Percentiles rank a stretch among this genome's conserved stretches.
Conservation (phyloP, 2,888 invertebrate genomes). For the Andrena dorsata region DNA sequence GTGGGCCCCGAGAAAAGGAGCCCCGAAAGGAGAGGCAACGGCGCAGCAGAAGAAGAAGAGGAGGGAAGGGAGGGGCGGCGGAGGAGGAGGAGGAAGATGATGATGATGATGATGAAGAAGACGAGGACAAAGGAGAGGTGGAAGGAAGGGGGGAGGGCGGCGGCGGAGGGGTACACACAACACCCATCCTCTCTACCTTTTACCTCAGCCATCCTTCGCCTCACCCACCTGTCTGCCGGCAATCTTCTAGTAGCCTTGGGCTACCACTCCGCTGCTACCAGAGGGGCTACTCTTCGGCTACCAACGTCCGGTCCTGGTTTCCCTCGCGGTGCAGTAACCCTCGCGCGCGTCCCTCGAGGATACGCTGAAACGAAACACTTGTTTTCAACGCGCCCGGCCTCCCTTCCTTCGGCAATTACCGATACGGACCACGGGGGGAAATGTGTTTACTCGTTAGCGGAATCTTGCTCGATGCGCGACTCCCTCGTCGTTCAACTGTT, state of each 20-base stretch:
- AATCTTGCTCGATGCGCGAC: conserved; percentile 4
- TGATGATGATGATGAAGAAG: conserved; percentile 62
- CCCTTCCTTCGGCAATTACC: conserved; percentile 4
- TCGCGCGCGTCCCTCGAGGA: conserved; percentile 63
- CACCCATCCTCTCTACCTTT: conserved; percentile 71
- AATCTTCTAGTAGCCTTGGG: conserved; percentile 85
- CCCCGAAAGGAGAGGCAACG: conserved; percentile 73
- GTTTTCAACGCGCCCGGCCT: conserved; percentile 21
- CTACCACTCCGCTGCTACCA: conserved; percentile 84
- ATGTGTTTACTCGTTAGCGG: conserved; percentile 5
- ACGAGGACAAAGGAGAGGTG: conserved; percentile 53
- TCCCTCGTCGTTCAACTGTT: too few relatives aligned
- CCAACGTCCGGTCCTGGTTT: conserved; percentile 80
- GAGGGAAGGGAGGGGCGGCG: conserved; percentile 35
- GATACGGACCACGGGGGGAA: neutral
- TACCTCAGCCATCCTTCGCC: conserved; percentile 79
- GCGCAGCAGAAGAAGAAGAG: conserved; percentile 34
- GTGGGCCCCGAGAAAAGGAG: conserved; percentile 78
- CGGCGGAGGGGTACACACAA: conserved; percentile 60
- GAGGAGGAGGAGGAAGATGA: conserved; percentile 43
- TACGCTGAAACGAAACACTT: conserved; percentile 44
- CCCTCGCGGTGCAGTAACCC: conserved; percentile 72
- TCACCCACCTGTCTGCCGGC: conserved; percentile 85
- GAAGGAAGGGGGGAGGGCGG: conserved; percentile 42
- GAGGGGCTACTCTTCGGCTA: conserved; percentile 84